Conservation (phyloP, 1,140 invertebrate genomes). For the Matsumurasca onukii region DNA sequence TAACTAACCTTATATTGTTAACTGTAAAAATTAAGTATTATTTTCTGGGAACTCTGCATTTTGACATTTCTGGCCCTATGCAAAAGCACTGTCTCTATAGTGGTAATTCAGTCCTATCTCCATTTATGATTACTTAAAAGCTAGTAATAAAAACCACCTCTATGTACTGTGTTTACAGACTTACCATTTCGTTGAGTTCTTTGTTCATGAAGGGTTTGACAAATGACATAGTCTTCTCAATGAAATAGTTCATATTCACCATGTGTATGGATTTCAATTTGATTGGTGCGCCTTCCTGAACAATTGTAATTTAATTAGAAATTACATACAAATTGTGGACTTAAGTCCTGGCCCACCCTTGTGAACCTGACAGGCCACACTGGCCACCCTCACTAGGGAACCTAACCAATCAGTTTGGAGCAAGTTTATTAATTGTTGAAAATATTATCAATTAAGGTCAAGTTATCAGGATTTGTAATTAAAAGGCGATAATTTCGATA, state of each 20-base stretch:
- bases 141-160: not conserved
- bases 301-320: no score
- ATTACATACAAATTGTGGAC: no score
- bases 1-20: not conserved
- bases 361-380: no score
- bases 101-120: not conserved
- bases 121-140: not conserved
- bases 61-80: not conserved
- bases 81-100: not conserved
- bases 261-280: slow-evolving; percentile 66
- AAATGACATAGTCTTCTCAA: slow-evolving; percentile 66
- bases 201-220: slow-evolving; percentile 73
- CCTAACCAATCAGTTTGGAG: no score
- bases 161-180: slow-evolving; percentile 32
- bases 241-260: slow-evolving; percentile 63
- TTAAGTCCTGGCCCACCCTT: no score
- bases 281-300: slow-evolving; percentile 62
- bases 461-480: no score
- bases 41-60: not conserved
- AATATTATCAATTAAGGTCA: no score
- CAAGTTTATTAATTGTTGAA: no score
- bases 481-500: no score
- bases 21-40: not conserved
- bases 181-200: slow-evolving; percentile 59
- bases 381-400: no score